Evolutionary conservation across 2,888 invertebrate genomes (phyloP), one percentile per base, ranked within the genome.

Genomic region (Aspidiotus destructor): DNA sequence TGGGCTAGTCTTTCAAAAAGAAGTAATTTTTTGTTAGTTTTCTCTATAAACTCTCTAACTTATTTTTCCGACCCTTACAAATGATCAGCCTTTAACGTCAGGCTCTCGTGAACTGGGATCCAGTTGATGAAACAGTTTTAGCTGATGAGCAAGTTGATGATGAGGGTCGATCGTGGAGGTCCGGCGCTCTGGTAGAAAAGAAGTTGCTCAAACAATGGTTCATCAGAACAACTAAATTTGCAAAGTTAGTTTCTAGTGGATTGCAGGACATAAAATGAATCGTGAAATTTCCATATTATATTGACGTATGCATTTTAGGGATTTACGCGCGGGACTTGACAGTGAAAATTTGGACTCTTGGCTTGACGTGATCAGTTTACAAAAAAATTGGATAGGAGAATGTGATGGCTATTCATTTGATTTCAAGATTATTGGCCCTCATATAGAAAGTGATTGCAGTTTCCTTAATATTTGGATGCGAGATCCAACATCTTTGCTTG

Each of bases 131-230:
- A 78, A 99, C 99, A 5, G 99, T 99, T 1, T 79, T 99, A 72
- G 99, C 98, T 7, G 92, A 97, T 79, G 99, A 99, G 77, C 99
- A 99, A 81, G 95, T 99, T 6, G 95, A 96, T 80, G 86, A 85
- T 60, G 83, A 88, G 74, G 92, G 94, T 11, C 82, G 84, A 74
- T 95, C 96, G 0, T 99, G 99, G 99, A 82, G 99, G 70, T 98
- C 98, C 7, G 97, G 98, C 2, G 97, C 93, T 8, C 85, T 86
- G 78, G 95, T 95, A 8, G 91, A 97, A 77, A 92, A 89, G 75
- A 89, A 86, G 77, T 79, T 87, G 70, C 81, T 98, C 0, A 87
- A 85, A 48, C 99, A 99, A 76, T 99, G 99, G 99, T 97, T 92
- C 78, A 83, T 99, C 44, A 86, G 85, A 78, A 94, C 96, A 0